Evolutionary conservation across 2,888 invertebrate species (phyloP), one percentile per base, ranked within the genome.

Genomic region (Melieria picta): DNA sequence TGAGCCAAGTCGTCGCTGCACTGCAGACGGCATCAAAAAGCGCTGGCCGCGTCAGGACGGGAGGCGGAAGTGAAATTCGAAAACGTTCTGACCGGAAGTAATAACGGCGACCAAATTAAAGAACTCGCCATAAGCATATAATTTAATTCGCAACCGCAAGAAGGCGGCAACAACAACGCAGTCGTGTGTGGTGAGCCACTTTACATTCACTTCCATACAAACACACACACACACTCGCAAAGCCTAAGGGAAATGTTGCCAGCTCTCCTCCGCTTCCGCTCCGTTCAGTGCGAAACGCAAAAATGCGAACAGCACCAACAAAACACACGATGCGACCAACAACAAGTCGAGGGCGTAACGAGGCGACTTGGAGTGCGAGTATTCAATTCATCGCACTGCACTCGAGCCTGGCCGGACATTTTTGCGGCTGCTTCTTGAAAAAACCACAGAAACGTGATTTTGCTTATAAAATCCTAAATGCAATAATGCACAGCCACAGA

Each of bases 391-490:
- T 58, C 10, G n/a, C 5, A 11, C 10, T 58, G 10, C 10, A 7
- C 10, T 58, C 30, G 10, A 58, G 30, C n/a, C 10, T 58, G 30
- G 16, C 30, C 30, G 16, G 30, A 58, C 30, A 63, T 47, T 63
- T 52, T 46, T 63, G 69, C 63, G 61, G 56, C 46, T 63, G 13
- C 45, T 30, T 13, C 58, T 50, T 70, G 48, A 63, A 47, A 43
- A 76, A 76, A 77, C 82, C 80, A 82, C 82, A 78, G 79, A 75
- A 79, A 81, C 80, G 80, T 81, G 80, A 80, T 76, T 77, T 77
- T 79, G 78, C 78, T 80, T 81, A 73, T 82, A 76, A 82, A 82
- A 82, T 79, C 42, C 45, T 13, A 45, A 76, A 75, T 70, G 67
- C 72, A 71, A 62, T 43, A 42, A 42, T 74, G 13, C 13, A n/a